Evolutionary conservation across 2,797 vertebrate genomes (phyloP).

Genomic region (Peromyscus eremicus): DNA sequence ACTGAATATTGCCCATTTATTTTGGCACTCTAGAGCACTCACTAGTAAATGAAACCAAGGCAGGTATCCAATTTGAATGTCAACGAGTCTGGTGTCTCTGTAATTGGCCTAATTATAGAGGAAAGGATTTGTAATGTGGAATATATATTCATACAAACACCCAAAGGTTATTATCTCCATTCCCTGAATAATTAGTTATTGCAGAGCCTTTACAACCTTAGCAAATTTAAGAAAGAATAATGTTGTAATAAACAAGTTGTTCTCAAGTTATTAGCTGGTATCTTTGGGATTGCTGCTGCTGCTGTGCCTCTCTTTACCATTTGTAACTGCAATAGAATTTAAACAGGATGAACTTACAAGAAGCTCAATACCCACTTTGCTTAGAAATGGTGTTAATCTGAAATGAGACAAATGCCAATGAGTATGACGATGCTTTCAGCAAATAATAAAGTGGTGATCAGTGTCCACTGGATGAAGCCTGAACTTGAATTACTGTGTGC

Average conservation of each 20-base stretch:
- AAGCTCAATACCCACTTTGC: not conserved
- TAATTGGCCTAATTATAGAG: constrained; percentile 74
- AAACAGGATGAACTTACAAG: not conserved
- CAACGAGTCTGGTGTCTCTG: constrained; percentile 17
- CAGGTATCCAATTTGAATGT: constrained; percentile 69
- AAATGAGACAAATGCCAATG: not conserved
- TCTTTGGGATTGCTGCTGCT: constrained; percentile 24
- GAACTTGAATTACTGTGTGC: not conserved
- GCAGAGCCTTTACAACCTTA: constrained; percentile 54
- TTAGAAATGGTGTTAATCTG: not conserved
- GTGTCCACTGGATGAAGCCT: not conserved
- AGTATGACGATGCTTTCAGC: not conserved
- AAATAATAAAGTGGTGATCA: not conserved
- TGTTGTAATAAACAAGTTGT: constrained; percentile 64
- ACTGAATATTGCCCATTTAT: constrained; percentile 37
- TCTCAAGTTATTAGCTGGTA: constrained; percentile 47
- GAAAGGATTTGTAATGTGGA: constrained; percentile 65
- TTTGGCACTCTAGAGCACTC: constrained; percentile 55
- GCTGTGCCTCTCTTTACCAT: not conserved
- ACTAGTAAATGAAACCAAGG: not conserved
- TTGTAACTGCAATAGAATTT: constrained; percentile 7
- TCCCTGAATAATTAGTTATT: constrained; percentile 44
- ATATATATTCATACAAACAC: constrained; percentile 72
- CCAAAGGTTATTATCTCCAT: constrained; percentile 42
- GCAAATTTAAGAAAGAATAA: constrained; percentile 66